Evolutionary conservation across 92 coral and sea anemone species (phyloP).

Genomic region (Metridium senile): DNA sequence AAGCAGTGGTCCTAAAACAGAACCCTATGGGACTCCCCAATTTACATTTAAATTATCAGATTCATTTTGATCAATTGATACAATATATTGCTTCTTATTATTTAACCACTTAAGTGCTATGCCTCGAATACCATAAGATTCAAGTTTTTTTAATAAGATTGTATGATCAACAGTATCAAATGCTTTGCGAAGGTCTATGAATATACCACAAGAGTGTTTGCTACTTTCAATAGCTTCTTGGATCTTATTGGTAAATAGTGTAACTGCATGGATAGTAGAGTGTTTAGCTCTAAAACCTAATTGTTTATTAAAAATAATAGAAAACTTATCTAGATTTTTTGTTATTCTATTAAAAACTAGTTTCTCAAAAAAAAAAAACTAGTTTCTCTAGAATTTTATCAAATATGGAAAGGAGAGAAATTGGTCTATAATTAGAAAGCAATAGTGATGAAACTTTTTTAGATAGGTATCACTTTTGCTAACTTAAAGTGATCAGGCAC

Average conservation of each 20-base stretch:
- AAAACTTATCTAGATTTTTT: constrained; percentile 25
- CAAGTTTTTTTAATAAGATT: constrained; percentile 43
- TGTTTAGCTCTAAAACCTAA: constrained; percentile 41
- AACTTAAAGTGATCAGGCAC: constrained; percentile 18
- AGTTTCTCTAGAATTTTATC: constrained; percentile 1
- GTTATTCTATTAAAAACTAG: constrained; percentile 27
- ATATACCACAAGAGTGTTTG: constrained; percentile 52
- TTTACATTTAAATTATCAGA: constrained; percentile 21
- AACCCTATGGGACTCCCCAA: constrained; percentile 55
- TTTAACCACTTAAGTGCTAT: constrained; percentile 31
- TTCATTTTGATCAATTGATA: constrained; percentile 25
- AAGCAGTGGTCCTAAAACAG: constrained; percentile 48
- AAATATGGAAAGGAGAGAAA: constrained; percentile 25
- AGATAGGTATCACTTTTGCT: neutral
- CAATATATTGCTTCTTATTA: constrained; percentile 35
- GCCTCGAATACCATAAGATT: constrained; percentile 37
- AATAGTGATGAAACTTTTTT: constrained; percentile 6
- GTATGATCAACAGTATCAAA: constrained; percentile 44
- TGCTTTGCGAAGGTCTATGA: constrained; percentile 42
- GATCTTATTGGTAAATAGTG: constrained; percentile 50
- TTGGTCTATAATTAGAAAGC: constrained; percentile 28
- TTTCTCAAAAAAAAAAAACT: neutral
- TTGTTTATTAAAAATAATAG: constrained; percentile 29
- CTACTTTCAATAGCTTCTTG: constrained; percentile 59
- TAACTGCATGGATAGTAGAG: constrained; percentile 48